Evolutionary conservation across 2,113 vertebrate species (phyloP).

Genomic region (Pogonocichla stellata): DNA sequence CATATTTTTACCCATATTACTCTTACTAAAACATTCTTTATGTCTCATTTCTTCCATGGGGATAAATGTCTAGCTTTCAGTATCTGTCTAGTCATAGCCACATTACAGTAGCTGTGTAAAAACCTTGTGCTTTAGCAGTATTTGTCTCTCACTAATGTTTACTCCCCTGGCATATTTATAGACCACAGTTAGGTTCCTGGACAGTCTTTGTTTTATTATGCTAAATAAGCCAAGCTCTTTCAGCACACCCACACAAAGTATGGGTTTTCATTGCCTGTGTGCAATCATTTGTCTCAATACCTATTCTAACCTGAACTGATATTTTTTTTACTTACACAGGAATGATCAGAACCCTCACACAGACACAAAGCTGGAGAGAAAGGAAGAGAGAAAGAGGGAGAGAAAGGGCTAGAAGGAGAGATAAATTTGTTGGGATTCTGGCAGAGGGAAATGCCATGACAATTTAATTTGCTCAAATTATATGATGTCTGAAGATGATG

Average conservation of each 20-base stretch:
- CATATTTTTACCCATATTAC: not conserved
- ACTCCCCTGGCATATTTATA: not conserved
- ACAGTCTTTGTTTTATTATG: not conserved
- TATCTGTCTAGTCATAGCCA: not conserved
- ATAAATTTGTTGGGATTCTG: not conserved
- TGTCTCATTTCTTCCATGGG: not conserved
- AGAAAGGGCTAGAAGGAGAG: not conserved
- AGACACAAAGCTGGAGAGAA: not conserved
- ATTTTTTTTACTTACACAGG: not conserved
- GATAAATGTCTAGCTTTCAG: not conserved
- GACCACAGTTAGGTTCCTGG: not conserved
- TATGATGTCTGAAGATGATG: not conserved
- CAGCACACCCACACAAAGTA: not conserved
- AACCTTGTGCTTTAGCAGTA: not conserved
- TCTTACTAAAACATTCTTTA: not conserved
- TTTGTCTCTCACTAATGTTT: not conserved
- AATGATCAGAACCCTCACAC: not conserved
- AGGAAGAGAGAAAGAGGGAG: fast-evolving
- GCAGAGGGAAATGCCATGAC: not conserved
- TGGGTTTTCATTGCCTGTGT: not conserved
- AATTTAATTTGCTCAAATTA: not conserved
- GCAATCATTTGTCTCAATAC: not conserved
- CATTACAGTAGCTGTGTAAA: not conserved
- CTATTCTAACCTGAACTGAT: not conserved
- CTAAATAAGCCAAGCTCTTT: not conserved